phyloP scores from a whole-genome alignment of 2,888 invertebrate species.

The Perizoma flavofasciatum region DNA sequence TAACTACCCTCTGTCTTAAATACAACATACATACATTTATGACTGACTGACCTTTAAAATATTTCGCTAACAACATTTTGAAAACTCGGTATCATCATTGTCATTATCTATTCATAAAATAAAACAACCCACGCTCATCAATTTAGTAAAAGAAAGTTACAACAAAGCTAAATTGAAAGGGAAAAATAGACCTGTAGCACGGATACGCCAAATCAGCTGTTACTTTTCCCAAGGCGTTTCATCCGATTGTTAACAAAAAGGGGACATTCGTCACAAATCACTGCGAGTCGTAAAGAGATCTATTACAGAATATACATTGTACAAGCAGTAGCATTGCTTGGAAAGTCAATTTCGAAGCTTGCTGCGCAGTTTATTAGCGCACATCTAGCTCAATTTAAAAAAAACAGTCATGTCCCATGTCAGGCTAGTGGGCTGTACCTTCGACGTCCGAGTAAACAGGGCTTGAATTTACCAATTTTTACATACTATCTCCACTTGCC shows the following conservation, averaged over 20 bases:
- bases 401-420: too few species aligned
- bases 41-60: too few species aligned
- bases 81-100: not conserved
- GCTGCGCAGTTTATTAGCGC: too few species aligned
- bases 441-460: not conserved
- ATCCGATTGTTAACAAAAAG: constrained; percentile 39
- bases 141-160: constrained; percentile 17
- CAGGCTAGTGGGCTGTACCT: too few species aligned
- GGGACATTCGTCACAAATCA: constrained; percentile 46
- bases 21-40: too few species aligned
- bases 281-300: constrained; percentile 62
- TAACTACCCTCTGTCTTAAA: too few species aligned
- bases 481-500: not conserved
- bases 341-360: not conserved
- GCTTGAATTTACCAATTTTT: not conserved
- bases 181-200: constrained; percentile 19
- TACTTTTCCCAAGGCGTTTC: constrained; percentile 23
- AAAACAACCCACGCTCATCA: constrained; percentile 19
- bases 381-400: too few species aligned
- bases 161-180: constrained; percentile 25
- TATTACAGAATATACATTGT: constrained; percentile 28
- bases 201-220: constrained; percentile 25
- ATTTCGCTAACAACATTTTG: too few species aligned
- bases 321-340: constrained; percentile 5
- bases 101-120: constrained; percentile 14